phyloP scores from a whole-genome alignment of 2,797 vertebrate genomes.

The Chrosomus eos region DNA sequence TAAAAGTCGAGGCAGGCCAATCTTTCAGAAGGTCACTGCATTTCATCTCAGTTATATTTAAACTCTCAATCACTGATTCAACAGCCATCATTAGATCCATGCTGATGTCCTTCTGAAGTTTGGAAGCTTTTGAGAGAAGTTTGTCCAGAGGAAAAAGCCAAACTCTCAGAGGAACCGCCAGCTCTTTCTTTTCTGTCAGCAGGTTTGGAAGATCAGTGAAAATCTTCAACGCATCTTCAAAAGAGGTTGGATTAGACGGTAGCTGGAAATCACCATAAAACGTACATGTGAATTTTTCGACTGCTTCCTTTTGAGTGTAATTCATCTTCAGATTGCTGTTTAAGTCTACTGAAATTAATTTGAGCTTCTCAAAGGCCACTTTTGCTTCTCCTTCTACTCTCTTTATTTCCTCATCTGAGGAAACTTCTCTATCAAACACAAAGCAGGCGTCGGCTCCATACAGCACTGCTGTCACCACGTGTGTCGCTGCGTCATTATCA shows the following conservation, averaged over 20 bases:
- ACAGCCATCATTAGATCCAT: not conserved
- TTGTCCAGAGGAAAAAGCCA: not conserved
- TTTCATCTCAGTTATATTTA: not conserved
- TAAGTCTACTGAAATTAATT: not conserved
- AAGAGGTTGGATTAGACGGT: constrained; percentile 11
- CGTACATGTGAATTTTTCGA: constrained; percentile 25
- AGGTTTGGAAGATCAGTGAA: not conserved
- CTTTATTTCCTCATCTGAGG: not conserved
- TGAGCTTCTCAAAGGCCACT: not conserved
- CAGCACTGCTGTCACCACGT: constrained; percentile 47
- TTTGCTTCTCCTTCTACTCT: not conserved
- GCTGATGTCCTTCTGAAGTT: not conserved
- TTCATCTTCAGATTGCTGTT: not conserved
- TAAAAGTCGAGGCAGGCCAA: rapidly evolving
- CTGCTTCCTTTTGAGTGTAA: not conserved
- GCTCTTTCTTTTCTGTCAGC: not conserved
- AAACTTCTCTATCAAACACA: constrained; percentile 43
- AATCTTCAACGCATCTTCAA: constrained; percentile 23
- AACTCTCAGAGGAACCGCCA: not conserved
- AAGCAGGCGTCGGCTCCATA: constrained; percentile 51
- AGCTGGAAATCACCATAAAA: constrained; percentile 34
- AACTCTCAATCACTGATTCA: not conserved
- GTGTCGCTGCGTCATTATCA: constrained; percentile 38
- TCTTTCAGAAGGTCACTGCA: not conserved
- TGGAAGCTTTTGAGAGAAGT: not conserved